Base-by-base conservation (phyloP, 2,113 vertebrate species). In the Thunnus thynnus region DNA sequence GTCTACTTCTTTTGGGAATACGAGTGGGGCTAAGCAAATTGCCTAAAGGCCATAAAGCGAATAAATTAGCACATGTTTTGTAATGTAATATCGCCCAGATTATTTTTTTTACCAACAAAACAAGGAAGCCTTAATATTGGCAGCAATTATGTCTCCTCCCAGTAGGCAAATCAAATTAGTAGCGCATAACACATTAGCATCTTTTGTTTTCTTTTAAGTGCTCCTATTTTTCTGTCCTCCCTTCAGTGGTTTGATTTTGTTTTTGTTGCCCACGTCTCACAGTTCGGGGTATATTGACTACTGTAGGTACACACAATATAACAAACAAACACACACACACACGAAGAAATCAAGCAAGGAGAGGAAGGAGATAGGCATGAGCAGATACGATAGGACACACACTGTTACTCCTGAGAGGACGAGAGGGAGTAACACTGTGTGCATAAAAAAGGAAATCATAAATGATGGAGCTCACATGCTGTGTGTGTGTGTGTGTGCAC, bases 391-490 rank as follows among this genome's bases (percentile, higher is more conserved):
- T 41, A 41, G 36, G 36, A 41, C 7, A 41, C 36, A 41, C 36
- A 41, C 7, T 41, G 9, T 41, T 41, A 41, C 36, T 41, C 36
- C 36, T 9, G 16, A 71, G 54, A 46, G 46, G 44, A 48, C 16
- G 12, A 44, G 25, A 11, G 80, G 78, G 25, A 62, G 65, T 67
- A 79, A 80, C 69, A 75, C 78, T 57, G 20, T 69, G 60, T 60
- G 82, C 65, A 70, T 27, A 46, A 69, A 78, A 55, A 66, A 54
- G 30, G 22, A 63, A 85, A 56, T 50, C 30, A 65, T 75, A 72
- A 79, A 36, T 52, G 72, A 63, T 30, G 46, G n/a, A 10, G 61
- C 41, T 63, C 63, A 30, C 70, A 60, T 73, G 69, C 62, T 82
- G 47, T 11, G 13, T 70, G 60, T 57, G 22, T 78, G 63, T 72